Percentiles rank a stretch among this genome's conserved stretches.
These are phyloP conservation scores for Hydropsyche tenuis DNA, from an alignment of 1,140 invertebrate genomes.

Conservation along the genomic window DNA sequence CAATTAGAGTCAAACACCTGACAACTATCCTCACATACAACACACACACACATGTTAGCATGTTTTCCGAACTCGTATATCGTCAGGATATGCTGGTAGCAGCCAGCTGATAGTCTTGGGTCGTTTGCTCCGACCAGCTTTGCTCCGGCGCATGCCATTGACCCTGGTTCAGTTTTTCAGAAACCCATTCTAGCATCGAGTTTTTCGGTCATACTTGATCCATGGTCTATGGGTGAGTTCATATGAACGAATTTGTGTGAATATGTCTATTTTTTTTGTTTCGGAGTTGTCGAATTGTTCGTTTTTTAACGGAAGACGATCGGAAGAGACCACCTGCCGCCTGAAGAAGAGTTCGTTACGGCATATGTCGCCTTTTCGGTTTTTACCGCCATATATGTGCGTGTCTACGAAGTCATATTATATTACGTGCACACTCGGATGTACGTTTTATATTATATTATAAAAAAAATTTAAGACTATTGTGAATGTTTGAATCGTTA, in stretches of 20 bases:
- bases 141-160: constrained; percentile 26
- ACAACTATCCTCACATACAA: too few relatives aligned
- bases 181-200: too few relatives aligned
- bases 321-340: constrained; percentile 30
- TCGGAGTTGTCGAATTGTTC: constrained; percentile 21
- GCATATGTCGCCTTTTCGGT: constrained; percentile 33
- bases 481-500: too few relatives aligned
- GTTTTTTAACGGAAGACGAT: constrained; percentile 40
- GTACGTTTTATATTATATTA: too few relatives aligned
- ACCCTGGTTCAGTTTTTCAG: constrained; percentile 3
- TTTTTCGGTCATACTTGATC: too few relatives aligned
- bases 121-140: constrained; percentile 22
- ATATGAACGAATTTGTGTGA: neutral
- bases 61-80: neutral
- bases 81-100: constrained; percentile 34
- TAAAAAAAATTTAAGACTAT: too few relatives aligned
- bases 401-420: too few relatives aligned
- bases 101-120: constrained; percentile 31
- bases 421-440: too few relatives aligned
- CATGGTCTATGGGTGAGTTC: too few relatives aligned
- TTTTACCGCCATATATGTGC: too few relatives aligned
- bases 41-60: too few relatives aligned
- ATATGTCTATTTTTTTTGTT: neutral
- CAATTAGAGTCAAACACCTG: too few relatives aligned
- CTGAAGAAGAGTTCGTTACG: constrained; percentile 37